These are phyloP conservation scores for Physella acuta DNA, from an alignment of 1,140 invertebrate genomes.

Conservation along the genomic window DNA sequence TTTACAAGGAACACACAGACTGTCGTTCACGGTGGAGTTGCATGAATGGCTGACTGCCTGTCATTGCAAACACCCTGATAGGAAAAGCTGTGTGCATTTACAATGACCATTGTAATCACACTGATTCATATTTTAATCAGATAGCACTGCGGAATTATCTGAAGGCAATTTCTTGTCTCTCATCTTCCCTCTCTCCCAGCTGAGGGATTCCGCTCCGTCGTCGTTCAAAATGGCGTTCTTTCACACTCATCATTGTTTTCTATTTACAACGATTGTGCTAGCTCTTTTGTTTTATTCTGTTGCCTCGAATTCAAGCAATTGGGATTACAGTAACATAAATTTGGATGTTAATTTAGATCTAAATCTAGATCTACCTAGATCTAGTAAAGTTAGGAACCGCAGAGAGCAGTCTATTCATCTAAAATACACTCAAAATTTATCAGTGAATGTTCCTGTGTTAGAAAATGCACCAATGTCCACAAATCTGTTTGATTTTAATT, in stretches of 20 bases:
- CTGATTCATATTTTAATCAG: neutral
- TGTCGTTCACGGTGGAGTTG: neutral
- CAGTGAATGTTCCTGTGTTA: slow-evolving; percentile 1
- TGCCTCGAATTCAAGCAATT: neutral
- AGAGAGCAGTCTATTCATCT: neutral
- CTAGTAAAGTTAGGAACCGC: too few species aligned
- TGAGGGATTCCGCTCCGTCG: too few species aligned
- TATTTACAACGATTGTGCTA: too few species aligned
- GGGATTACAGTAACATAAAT: neutral
- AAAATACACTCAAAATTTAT: neutral
- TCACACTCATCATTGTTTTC: too few species aligned
- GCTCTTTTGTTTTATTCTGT: neutral
- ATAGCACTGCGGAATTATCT: neutral
- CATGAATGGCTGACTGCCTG: neutral
- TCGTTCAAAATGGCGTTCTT: too few species aligned
- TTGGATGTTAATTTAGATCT: neutral
- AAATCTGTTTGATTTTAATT: slow-evolving; percentile 25
- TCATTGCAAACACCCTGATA: too few species aligned
- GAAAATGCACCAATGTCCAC: slow-evolving; percentile 5
- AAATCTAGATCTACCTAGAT: too few species aligned
- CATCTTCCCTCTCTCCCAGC: too few species aligned
- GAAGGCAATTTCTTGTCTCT: neutral
- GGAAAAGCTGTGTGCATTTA: neutral
- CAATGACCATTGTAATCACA: neutral
- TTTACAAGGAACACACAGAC: neutral